Base-by-base conservation (phyloP, 2,888 invertebrate species). In the Dastarcus helophoroides region DNA sequence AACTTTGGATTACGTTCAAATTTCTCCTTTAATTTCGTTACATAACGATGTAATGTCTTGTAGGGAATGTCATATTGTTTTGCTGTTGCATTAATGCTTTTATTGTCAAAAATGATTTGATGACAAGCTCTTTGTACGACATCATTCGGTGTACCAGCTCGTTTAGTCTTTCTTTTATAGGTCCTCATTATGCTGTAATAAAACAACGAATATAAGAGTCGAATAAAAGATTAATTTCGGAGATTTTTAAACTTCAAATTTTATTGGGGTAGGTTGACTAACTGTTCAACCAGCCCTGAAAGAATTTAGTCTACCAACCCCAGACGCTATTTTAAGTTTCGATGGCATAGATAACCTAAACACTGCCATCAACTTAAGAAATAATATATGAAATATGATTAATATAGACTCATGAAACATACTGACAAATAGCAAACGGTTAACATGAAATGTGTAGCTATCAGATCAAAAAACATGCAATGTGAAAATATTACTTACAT, bases 231-330 rank as follows among this genome's bases (percentile, higher is more conserved):
- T 28, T 31, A 13, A 38, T 29, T 38, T 37, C 22, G 3, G 22
- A 33, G 22, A 22, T 33, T 22, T 36, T 23, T 28, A 22, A 33
- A 28, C 30, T 29, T 15, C 16, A 31, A 32, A 34, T 21, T 37
- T 22, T 29, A 29, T 33, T 34, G 38, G 34, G 36, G 38, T 34
- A 28, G 36, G 38, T 33, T 37, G 36, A 39, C 25, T 33, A 32
- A 25, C 22, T 37, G 26, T 32, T 35, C 39, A 37, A 39, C 37
- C 34, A 37, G 29, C 39, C 34, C 34, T 32, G 32, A 30, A 31
- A 39, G 22, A 39, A 32, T 29, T 35, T 35, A 24, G 37, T 37
- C 39, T 34, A 39, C 34, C 29, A 39, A 26, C 37, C 39, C 17
- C 32, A 21, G 14, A 16, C 13, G 4, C 14, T 13, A 11, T 37